Base-by-base conservation (phyloP, 2,113 vertebrate genomes). In the Puma concolor region DNA sequence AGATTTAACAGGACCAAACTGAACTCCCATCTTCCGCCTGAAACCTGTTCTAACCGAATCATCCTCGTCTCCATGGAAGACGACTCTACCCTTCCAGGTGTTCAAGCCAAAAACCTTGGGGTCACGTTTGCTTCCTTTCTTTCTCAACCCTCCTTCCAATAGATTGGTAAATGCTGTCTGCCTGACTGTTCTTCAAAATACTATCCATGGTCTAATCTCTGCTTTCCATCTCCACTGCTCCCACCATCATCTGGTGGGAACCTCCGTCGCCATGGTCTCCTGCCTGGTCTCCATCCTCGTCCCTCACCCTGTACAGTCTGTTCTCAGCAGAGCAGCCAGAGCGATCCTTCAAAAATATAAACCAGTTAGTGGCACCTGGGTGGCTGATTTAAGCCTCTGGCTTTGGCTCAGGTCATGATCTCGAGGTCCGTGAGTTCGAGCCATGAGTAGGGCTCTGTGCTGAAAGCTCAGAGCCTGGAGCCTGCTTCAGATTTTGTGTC, bases 281-380 rank as follows among this genome's bases (percentile, higher is more conserved):
- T 52, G 16, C 15, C 27, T 29, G 48, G 8, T 82, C 66, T 66
- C 33, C 54, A 3, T 67, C 54, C 27, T 79, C 33, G 52, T 25
- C n/a, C 67, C 31, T 29, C 5, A 0, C 4, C 36, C 63, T 48
- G 9, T 36, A 60, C 1, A 16, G 0, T 50, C 29, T 74, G 0
- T 36, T 84, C 54, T 82, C 83, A 76, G 36, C 71, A 71, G 27
- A 77, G 44, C 27, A 84, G 69, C 66, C 41, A 44, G 57, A 88
- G 80, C 3, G 27, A n/a, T 57, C 77, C 50, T 27, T 88, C 74
- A 25, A 48, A 91, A 33, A 50, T 67, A 19, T 54, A 27, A 66
- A 29, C 33, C 41, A 67, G 29, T 64, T 52, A 36, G 57, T 21
- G 57, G 57, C 21, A 17, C 57, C 54, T 57, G 54, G 54, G 54